These are phyloP conservation scores for Tragelaphus buxtoni DNA, from an alignment of 2,113 vertebrate species.

Conservation along the genomic window DNA sequence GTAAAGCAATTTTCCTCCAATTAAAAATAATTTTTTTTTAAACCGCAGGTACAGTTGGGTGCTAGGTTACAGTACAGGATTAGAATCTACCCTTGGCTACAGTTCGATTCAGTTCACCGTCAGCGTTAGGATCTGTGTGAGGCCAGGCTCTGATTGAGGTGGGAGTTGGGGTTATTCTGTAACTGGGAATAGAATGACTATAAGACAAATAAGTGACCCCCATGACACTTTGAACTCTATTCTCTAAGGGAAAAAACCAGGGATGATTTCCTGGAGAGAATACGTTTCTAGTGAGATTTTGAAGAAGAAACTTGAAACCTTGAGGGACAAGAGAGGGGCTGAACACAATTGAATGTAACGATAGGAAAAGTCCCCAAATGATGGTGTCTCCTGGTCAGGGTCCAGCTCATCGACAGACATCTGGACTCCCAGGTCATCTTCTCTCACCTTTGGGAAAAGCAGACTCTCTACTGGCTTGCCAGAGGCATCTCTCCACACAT, in stretches of 20 bases:
- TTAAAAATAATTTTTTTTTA: neutral
- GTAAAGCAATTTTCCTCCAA: neutral
- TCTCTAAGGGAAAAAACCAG: neutral
- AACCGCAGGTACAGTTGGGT: neutral
- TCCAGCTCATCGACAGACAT: neutral
- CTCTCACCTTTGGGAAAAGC: neutral
- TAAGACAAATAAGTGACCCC: neutral
- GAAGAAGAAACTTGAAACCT: neutral
- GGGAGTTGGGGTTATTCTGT: neutral
- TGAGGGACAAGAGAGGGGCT: neutral
- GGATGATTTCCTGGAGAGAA: neutral
- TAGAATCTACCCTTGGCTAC: neutral
- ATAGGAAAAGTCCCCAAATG: neutral
- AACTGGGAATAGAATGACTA: neutral
- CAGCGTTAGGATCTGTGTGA: neutral
- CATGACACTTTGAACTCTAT: neutral
- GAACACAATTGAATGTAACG: neutral
- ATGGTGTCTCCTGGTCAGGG: neutral
- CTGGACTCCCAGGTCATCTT: neutral
- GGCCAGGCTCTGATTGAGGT: neutral
- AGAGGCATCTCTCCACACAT: neutral
- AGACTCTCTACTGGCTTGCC: neutral
- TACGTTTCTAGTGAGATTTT: neutral
- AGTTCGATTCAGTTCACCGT: neutral
- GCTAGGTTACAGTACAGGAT: neutral